Conservation (phyloP, 2,888 invertebrate genomes). For the Cantharis lateralis region DNA sequence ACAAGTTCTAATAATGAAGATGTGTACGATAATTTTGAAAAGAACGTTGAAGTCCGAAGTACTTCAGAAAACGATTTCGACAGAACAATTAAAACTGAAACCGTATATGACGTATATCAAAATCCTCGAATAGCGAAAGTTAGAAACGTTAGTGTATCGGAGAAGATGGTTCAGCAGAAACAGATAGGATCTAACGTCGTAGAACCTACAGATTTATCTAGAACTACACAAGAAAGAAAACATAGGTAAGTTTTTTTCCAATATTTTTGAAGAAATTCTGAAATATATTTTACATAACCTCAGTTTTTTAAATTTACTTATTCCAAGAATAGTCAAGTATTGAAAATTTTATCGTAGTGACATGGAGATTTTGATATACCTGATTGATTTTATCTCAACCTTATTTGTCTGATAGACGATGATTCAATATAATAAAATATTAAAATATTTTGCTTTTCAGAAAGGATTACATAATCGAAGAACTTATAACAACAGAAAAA, state of each 20-base stretch:
- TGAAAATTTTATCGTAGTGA: background rate
- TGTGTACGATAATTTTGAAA: background rate
- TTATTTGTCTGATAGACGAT: background rate
- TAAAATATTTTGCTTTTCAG: conserved; percentile 31
- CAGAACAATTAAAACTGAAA: conserved; percentile 16
- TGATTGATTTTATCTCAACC: background rate
- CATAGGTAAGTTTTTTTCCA: background rate
- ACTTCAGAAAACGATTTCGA: background rate
- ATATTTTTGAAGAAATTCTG: background rate
- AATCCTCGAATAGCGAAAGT: conserved; percentile 26
- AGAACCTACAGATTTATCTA: background rate
- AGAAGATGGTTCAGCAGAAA: background rate
- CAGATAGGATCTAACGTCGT: background rate
- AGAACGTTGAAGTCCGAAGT: background rate
- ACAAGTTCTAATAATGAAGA: background rate
- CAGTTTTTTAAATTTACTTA: background rate
- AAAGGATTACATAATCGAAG: conserved; percentile 46
- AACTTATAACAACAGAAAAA: conserved; percentile 49
- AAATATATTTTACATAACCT: background rate
- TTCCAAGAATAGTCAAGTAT: background rate
- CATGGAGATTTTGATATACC: background rate
- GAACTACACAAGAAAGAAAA: background rate
- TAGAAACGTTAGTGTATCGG: conserved; percentile 5
- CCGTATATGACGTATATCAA: conserved; percentile 18
- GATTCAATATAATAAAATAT: background rate